A percentile compares a stretch with the other conserved stretches of the same genome.
Conservation (phyloP, 2,888 invertebrate species). For the Aleiodes testaceus region DNA sequence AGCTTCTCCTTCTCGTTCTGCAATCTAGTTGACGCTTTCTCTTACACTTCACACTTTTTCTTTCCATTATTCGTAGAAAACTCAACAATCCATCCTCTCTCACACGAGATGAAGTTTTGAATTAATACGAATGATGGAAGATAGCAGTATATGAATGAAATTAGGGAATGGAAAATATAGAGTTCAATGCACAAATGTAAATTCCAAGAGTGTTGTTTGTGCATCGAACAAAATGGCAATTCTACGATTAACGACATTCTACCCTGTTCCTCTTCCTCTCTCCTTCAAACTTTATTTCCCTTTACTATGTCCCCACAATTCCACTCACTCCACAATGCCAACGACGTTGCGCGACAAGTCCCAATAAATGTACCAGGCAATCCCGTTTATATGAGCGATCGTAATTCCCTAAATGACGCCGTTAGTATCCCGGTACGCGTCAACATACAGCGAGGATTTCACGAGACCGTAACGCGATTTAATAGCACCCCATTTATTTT, state of each 20-base stretch:
- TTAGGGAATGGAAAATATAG: conserved; percentile 15
- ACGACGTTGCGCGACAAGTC: conserved; percentile 44
- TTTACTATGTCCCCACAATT: conserved; percentile 1
- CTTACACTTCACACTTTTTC: neutral
- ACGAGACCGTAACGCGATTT: conserved; percentile 49
- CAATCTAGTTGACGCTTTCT: too few relatives aligned
- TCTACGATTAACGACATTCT: conserved; percentile 41
- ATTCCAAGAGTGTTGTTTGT: conserved; percentile 9
- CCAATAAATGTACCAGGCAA: conserved; percentile 52
- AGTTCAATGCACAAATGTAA: neutral
- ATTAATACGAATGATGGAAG: conserved; percentile 24
- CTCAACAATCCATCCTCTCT: neutral
- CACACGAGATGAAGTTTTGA: neutral
- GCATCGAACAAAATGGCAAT: conserved; percentile 37
- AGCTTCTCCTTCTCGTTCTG: neutral
- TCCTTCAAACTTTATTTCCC: conserved; percentile 22
- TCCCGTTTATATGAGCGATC: conserved; percentile 53
- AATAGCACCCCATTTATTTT: conserved; percentile 47
- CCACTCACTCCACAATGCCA: conserved; percentile 16
- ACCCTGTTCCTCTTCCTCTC: too few relatives aligned
- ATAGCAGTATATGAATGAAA: neutral
- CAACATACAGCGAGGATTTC: conserved; percentile 48
- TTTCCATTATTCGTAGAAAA: neutral
- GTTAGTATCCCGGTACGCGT: conserved; percentile 46
- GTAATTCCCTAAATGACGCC: conserved; percentile 51